Percentiles rank a stretch among this genome's conserved stretches.
Conservation (phyloP, 2,113 vertebrate species). For the Mormoops blainvillei region DNA sequence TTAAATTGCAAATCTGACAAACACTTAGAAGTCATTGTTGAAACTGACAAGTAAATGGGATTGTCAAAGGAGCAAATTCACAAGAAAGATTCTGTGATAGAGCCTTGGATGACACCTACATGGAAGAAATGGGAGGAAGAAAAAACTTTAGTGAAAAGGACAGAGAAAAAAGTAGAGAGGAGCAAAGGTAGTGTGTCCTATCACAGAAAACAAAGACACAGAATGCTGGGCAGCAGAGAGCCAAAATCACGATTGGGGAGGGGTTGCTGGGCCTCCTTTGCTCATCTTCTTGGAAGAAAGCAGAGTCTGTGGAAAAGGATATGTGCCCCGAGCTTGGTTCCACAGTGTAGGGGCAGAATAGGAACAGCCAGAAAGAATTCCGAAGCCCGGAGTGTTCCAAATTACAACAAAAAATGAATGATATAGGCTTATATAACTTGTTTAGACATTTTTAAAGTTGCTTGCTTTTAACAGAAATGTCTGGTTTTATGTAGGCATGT, state of each 20-base stretch:
- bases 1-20: background rate
- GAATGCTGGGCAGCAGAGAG: background rate
- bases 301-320: background rate
- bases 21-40: background rate
- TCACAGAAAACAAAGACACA: background rate
- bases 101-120: background rate
- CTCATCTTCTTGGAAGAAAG: background rate
- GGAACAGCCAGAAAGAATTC: background rate
- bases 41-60: background rate
- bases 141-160: background rate
- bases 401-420: background rate
- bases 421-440: background rate
- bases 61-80: background rate
- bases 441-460: background rate
- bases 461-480: background rate
- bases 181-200: background rate
- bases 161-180: background rate
- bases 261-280: background rate
- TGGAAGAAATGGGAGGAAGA: background rate
- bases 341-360: background rate
- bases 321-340: background rate
- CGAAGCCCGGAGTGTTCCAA: background rate
- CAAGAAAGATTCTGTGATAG: background rate
- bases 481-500: background rate
- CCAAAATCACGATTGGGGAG: background rate